Evolutionary conservation across 2,113 vertebrate genomes (phyloP).

Genomic region (Cyphomyrus plagiostoma): DNA sequence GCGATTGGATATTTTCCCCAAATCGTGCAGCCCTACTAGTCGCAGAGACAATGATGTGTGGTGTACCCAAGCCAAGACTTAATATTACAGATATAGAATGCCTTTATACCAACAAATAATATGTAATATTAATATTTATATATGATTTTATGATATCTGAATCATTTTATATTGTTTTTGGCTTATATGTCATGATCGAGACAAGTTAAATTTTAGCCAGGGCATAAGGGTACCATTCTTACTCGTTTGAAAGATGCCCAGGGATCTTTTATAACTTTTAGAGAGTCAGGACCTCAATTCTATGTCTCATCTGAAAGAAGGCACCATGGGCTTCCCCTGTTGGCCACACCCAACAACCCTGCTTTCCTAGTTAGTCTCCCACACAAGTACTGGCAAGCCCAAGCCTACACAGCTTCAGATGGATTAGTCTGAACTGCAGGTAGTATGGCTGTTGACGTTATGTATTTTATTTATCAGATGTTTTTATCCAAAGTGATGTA

Average conservation of each 20-base stretch:
- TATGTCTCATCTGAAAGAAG: background rate
- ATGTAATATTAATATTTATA: too few relatives aligned
- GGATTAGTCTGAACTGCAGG: background rate
- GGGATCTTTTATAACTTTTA: background rate
- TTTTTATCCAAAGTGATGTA: background rate
- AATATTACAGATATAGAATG: too few relatives aligned
- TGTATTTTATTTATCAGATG: background rate
- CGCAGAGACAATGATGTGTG: too few relatives aligned
- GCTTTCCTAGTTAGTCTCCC: background rate
- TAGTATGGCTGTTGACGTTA: background rate
- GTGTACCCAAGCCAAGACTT: too few relatives aligned
- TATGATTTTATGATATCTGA: background rate
- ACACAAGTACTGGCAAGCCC: background rate
- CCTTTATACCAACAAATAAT: too few relatives aligned
- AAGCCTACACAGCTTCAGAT: background rate
- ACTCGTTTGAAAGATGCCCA: background rate
- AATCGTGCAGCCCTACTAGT: too few relatives aligned
- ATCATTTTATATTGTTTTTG: background rate
- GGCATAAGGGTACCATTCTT: background rate
- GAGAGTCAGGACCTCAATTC: background rate
- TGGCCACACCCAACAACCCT: background rate
- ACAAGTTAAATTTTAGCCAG: background rate
- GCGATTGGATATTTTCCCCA: too few relatives aligned
- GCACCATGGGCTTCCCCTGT: too few relatives aligned
- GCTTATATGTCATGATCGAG: background rate